Percentiles rank a stretch among this genome's conserved stretches.
phyloP scores from a whole-genome alignment of 2,888 invertebrate genomes.

The Rotaria sp. region DNA sequence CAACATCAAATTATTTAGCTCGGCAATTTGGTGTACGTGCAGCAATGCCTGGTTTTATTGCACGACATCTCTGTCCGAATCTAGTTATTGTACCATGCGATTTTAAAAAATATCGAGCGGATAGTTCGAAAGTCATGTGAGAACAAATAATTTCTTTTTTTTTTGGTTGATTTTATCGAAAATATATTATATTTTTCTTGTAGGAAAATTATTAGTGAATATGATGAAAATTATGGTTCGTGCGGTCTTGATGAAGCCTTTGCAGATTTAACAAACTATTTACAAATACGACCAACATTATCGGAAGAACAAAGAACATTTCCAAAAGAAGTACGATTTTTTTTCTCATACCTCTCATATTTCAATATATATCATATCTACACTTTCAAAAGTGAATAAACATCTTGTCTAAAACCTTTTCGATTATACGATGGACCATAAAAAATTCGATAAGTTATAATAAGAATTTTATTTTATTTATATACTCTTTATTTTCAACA shows the following conservation, averaged over 20 bases:
- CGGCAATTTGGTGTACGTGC: constrained; percentile 61
- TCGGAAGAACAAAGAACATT: constrained; percentile 45
- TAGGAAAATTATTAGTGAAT: constrained; percentile 56
- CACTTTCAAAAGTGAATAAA: no score
- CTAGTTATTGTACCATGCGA: constrained; percentile 59
- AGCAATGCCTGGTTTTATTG: constrained; percentile 64
- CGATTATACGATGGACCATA: no score
- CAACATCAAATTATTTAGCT: constrained; percentile 62
- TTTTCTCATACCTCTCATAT: no score
- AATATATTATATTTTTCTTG: constrained; percentile 39
- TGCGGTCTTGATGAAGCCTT: constrained; percentile 62
- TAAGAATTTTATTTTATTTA: no score
- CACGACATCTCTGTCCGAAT: constrained; percentile 60
- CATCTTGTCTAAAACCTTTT: no score
- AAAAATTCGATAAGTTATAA: no score
- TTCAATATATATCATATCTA: background rate
- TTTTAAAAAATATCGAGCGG: constrained; percentile 58
- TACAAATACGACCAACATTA: constrained; percentile 45
- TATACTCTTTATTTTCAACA: no score
- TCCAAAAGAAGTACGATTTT: constrained; percentile 16
- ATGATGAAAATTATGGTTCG: constrained; percentile 58
- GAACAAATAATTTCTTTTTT: no score
- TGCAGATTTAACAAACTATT: constrained; percentile 59
- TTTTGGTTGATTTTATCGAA: constrained; percentile 41
- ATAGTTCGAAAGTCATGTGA: constrained; percentile 51